Conservation (phyloP, 1,140 invertebrate genomes). For the Whitmania pigra region DNA sequence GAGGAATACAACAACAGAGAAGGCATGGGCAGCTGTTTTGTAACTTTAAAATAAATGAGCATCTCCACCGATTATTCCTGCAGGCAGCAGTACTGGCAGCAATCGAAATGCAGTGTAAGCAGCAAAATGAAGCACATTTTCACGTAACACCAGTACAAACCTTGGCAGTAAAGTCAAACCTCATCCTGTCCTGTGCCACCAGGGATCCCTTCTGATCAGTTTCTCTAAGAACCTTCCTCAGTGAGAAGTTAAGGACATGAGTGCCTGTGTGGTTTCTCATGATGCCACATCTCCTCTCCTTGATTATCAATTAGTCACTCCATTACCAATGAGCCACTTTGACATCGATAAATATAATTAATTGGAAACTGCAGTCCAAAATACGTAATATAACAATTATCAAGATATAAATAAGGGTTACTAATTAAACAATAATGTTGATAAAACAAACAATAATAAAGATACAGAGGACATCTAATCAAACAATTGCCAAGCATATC, state of each 20-base stretch:
- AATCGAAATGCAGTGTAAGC: no score
- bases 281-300: conserved; percentile 42
- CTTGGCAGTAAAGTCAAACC: conserved; percentile 66
- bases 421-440: no score
- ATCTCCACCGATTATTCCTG: no score
- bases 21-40: not conserved
- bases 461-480: no score
- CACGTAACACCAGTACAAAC: not conserved
- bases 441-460: no score
- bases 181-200: conserved; percentile 87
- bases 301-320: not conserved
- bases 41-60: no score
- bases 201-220: conserved; percentile 93
- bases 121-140: no score
- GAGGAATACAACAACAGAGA: not conserved
- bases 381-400: no score
- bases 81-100: no score
- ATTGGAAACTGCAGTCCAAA: not conserved
- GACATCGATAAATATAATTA: not conserved
- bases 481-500: not conserved
- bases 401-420: no score
- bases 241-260: conserved; percentile 85
- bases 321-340: not conserved
- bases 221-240: conserved; percentile 75
- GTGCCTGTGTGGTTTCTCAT: conserved; percentile 99